These are phyloP conservation scores for Drosophila kanapiae DNA, from an alignment of 1,140 invertebrate species.

Conservation along the genomic window DNA sequence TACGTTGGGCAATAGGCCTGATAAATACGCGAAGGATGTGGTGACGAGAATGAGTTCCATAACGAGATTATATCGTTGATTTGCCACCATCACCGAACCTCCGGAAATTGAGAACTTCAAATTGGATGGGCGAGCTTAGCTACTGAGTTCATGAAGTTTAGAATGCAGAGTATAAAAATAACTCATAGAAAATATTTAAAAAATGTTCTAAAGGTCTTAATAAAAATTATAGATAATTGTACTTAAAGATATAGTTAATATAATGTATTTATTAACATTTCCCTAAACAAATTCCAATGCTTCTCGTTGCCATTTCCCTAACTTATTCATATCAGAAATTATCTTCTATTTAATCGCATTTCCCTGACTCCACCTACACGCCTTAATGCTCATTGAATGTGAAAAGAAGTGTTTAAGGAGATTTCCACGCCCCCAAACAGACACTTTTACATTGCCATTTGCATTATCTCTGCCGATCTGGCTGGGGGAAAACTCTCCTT, in stretches of 20 bases:
- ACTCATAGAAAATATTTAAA: too few relatives aligned
- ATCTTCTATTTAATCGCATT: slow-evolving; percentile 71
- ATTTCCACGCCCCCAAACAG: slow-evolving; percentile 1
- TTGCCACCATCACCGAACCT: slow-evolving; percentile 43
- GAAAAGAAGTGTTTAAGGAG: slow-evolving; percentile 47
- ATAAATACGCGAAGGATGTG: slow-evolving; percentile 21
- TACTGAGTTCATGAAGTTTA: too few relatives aligned
- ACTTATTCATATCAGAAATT: slow-evolving; percentile 76
- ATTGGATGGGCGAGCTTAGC: too few relatives aligned
- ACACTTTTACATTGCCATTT: slow-evolving; percentile 45
- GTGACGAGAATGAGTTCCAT: slow-evolving; percentile 24
- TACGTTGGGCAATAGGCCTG: slow-evolving; percentile 49
- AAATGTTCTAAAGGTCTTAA: too few relatives aligned
- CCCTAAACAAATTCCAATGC: too few relatives aligned
- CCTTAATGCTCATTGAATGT: slow-evolving; percentile 63
- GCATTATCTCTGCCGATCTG: slow-evolving; percentile 60
- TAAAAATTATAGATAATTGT: too few relatives aligned
- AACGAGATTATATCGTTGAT: slow-evolving; percentile 60
- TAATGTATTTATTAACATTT: not conserved
- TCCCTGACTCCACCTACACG: slow-evolving; percentile 1
- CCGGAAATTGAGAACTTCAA: slow-evolving; percentile 19
- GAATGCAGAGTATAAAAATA: too few relatives aligned
- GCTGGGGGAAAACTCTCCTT: slow-evolving; percentile 33
- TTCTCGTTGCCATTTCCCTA: slow-evolving; percentile 13
- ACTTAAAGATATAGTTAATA: too few relatives aligned